phyloP scores from a whole-genome alignment of 1,140 invertebrate genomes.

The Schlechtendalia chinensis region DNA sequence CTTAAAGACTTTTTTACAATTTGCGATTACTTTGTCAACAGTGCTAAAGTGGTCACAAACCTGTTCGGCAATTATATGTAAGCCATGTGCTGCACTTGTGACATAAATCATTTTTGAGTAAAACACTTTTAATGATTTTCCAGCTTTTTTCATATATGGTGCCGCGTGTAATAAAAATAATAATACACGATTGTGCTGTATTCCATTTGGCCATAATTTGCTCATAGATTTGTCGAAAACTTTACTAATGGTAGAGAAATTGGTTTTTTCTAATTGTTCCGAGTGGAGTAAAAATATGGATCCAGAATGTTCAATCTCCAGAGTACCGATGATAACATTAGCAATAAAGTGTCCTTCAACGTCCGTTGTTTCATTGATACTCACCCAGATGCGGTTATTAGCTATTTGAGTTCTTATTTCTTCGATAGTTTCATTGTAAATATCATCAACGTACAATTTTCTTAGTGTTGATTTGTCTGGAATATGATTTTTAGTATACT shows the following conservation, averaged over 20 bases:
- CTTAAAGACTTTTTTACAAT: too few species aligned
- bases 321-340: background rate
- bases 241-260: conserved; percentile 2
- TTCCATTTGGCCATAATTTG: conserved; percentile 43
- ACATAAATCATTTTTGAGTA: too few species aligned
- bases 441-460: too few species aligned
- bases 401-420: too few species aligned
- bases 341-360: background rate
- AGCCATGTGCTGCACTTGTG: too few species aligned
- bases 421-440: too few species aligned
- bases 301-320: too few species aligned
- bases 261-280: conserved; percentile 3
- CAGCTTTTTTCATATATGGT: conserved; percentile 54
- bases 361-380: conserved; percentile 3
- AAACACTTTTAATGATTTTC: conserved; percentile 53
- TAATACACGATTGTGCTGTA: conserved; percentile 51
- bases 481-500: too few species aligned
- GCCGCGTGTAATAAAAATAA: conserved; percentile 53
- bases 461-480: background rate
- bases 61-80: conserved; percentile 56
- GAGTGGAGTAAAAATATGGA: conserved; percentile 4
- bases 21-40: too few species aligned
- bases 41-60: conserved; percentile 54
- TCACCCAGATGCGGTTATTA: too few species aligned
- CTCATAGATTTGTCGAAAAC: too few species aligned